A percentile compares a stretch with the other conserved stretches of the same genome.
Evolutionary conservation across 2,113 vertebrate species (phyloP).

Genomic region (Solea solea): DNA sequence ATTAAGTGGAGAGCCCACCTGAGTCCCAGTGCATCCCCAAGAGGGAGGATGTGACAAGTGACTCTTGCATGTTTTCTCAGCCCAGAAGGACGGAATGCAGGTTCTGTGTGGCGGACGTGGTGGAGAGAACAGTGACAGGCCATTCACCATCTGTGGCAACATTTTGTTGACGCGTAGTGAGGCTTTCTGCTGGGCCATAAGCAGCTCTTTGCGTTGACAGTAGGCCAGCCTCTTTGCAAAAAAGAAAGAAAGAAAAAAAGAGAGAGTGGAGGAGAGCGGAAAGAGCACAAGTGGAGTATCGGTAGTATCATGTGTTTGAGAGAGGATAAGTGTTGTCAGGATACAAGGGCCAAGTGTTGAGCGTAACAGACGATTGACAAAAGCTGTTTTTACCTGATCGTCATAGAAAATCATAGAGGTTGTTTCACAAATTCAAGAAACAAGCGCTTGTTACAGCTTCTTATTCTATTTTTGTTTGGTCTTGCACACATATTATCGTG

Average conservation of each 20-base stretch:
- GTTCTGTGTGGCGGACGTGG: constrained; percentile 20
- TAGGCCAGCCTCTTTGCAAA: constrained; percentile 23
- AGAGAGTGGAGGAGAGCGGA: constrained; percentile 27
- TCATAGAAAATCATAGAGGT: neutral
- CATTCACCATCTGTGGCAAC: constrained; percentile 48
- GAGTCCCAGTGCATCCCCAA: constrained; percentile 44
- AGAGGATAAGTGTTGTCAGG: constrained; percentile 33
- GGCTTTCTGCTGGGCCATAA: constrained; percentile 56
- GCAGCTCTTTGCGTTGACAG: constrained; percentile 47
- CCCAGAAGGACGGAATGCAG: constrained; percentile 45
- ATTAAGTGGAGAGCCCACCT: constrained; percentile 45
- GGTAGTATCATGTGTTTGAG: constrained; percentile 39
- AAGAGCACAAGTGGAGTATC: constrained; percentile 27
- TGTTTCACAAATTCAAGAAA: neutral
- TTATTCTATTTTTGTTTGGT: neutral
- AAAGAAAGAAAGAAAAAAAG: neutral
- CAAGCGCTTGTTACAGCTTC: neutral
- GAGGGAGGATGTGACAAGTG: constrained; percentile 46
- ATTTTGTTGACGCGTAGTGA: constrained; percentile 15
- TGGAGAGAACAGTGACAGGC: constrained; percentile 32
- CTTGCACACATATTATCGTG: too few species aligned
- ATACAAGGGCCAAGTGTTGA: constrained; percentile 26
- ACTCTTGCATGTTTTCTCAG: constrained; percentile 29
- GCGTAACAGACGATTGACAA: constrained; percentile 11
- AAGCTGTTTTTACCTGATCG: neutral